Evolutionary conservation across 1,140 invertebrate species (phyloP).

Genomic region (Micrasema minimum): DNA sequence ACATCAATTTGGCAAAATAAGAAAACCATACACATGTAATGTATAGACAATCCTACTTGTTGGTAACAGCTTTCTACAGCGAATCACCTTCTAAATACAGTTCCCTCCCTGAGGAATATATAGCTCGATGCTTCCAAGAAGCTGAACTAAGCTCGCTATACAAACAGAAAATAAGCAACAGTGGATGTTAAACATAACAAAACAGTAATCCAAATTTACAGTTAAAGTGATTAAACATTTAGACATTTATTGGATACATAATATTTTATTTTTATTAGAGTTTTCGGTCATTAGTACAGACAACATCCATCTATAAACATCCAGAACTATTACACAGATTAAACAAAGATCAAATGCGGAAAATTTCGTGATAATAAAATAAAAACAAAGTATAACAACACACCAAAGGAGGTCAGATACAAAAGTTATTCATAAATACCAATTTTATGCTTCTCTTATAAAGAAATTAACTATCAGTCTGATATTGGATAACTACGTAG

Average conservation of each 20-base stretch:
- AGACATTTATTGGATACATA: constrained; percentile 8
- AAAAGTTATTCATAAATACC: constrained; percentile 51
- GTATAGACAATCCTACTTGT: not conserved
- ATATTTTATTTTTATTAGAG: too few relatives aligned
- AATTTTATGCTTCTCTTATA: constrained; percentile 41
- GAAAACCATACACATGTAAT: not conserved
- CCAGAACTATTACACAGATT: not conserved
- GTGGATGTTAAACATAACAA: too few relatives aligned
- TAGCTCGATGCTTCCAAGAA: constrained; percentile 2
- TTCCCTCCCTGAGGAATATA: not conserved
- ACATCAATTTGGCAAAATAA: constrained; percentile 24
- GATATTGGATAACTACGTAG: constrained; percentile 42
- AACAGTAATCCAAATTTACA: not conserved
- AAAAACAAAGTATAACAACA: not conserved
- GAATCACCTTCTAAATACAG: not conserved
- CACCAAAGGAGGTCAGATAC: constrained; percentile 34
- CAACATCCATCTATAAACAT: not conserved
- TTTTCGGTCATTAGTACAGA: not conserved
- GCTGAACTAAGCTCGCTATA: not conserved
- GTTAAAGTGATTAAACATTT: constrained; percentile 19
- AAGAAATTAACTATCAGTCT: constrained; percentile 52
- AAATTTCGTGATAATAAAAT: constrained; percentile 3
- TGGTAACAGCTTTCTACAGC: not conserved
- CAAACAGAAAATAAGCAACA: not conserved
- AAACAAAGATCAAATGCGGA: not conserved